These are phyloP conservation scores for Oppia nitens DNA, from an alignment of 1,140 invertebrate species.

Conservation along the genomic window DNA sequence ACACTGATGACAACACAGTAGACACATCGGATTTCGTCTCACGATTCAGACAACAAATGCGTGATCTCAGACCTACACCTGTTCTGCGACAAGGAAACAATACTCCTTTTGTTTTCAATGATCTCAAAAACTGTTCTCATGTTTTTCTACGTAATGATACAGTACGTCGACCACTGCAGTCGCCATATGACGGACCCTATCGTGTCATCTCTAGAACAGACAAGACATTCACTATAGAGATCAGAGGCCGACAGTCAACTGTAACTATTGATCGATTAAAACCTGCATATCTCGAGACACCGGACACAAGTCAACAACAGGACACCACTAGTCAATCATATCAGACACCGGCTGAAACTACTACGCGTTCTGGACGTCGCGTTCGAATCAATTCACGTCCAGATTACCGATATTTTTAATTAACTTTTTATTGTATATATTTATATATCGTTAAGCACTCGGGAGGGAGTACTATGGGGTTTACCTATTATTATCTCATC, in stretches of 20 bases:
- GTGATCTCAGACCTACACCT: not conserved
- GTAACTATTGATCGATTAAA: not conserved
- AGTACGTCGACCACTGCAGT: not conserved
- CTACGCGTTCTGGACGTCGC: too few relatives aligned
- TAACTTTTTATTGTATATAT: too few relatives aligned
- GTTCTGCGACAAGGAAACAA: not conserved
- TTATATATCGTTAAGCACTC: too few relatives aligned
- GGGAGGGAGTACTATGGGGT: too few relatives aligned
- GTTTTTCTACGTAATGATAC: not conserved
- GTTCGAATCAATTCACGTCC: too few relatives aligned
- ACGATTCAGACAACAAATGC: not conserved
- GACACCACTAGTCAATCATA: too few relatives aligned
- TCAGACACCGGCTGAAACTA: too few relatives aligned
- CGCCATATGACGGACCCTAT: not conserved
- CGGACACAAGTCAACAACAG: too few relatives aligned
- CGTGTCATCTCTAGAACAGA: not conserved
- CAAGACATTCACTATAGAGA: not conserved
- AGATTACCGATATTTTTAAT: too few relatives aligned
- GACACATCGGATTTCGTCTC: not conserved
- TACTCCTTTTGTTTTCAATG: not conserved
- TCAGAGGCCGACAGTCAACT: not conserved
- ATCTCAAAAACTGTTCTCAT: not conserved
- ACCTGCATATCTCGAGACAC: not conserved
- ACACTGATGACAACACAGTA: conserved; percentile 14
- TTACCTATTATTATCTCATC: too few relatives aligned